Evolutionary conservation across 2,888 invertebrate genomes (phyloP), one percentile per base, ranked within the genome.

Genomic region (Sericinus montela): DNA sequence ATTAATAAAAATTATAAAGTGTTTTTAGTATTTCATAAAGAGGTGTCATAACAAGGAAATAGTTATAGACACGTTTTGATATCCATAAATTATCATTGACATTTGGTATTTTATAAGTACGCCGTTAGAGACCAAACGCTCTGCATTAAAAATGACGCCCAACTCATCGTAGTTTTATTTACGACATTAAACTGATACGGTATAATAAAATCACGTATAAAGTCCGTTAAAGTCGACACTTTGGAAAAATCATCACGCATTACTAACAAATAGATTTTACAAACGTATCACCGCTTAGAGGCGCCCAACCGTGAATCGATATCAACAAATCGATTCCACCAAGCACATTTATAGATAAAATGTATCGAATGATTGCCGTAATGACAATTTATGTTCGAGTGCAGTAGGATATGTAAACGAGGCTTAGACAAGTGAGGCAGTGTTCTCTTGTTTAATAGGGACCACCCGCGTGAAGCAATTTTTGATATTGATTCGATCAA

Each of bases 351-450:
- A 79, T 79, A 79, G 79, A 74, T 76, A 68, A 67, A 72, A 75
- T 65, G 73, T 71, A 78, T 78, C 81, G 74, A 67, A 75, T 80
- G 80, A 84, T 84, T 83, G 77, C 74, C 64, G 75, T 83, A 82
- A 85, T 82, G 83, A 80, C 82, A 84, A 86, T 86, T 86, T 86
- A 86, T 83, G 79, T 72, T 75, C 58, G 65, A 73, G 71, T 69
- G 59, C 61, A 71, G 71, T 75, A 70, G 80, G 65, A 81, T 80
- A 84, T 83, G 82, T 83, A 83, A 84, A 82, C 75, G 77, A 81
- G 66, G 65, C 52, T 53, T 67, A 66, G 72, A 74, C 74, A 75
- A 73, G 73, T 74, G 65, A 72, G 65, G 67, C 68, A 66, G 66
- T 73, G 67, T 62, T 63, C 64, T 64, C 66, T 59, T 60, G 59